Evolutionary conservation across 2,888 invertebrate species (phyloP).

Genomic region (Euproctis similis): DNA sequence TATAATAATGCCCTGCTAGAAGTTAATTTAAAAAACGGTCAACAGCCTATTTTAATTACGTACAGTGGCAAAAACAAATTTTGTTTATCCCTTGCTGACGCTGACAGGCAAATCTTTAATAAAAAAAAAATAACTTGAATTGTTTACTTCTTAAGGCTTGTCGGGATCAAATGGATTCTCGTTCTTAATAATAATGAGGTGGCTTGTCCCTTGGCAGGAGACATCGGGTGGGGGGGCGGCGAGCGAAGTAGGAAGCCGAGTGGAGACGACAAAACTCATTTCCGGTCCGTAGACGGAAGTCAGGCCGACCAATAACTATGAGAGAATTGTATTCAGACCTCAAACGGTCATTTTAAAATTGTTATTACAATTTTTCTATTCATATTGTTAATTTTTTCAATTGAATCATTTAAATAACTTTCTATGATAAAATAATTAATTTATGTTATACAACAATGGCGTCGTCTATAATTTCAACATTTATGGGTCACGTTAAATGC

Average conservation of each 20-base stretch:
- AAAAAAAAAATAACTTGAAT: conserved; percentile 9
- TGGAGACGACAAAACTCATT: conserved; percentile 60
- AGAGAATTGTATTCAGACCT: conserved; percentile 57
- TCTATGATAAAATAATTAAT: too few species aligned
- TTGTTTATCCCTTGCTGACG: conserved; percentile 25
- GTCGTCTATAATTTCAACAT: too few species aligned
- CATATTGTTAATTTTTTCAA: too few species aligned
- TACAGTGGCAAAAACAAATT: too few species aligned
- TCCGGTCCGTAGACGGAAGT: conserved; percentile 61
- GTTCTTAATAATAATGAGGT: conserved; percentile 55
- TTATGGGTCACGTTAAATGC: too few species aligned
- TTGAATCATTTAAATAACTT: too few species aligned
- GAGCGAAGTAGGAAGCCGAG: conserved; percentile 30
- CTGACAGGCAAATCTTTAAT: conserved; percentile 8
- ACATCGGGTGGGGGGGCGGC: conserved; percentile 21
- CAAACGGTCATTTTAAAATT: conserved; percentile 51
- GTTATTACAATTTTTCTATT: too few species aligned
- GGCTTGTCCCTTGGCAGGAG: conserved; percentile 36
- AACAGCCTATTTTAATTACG: too few species aligned
- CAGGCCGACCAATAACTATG: conserved; percentile 55
- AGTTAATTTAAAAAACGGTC: too few species aligned
- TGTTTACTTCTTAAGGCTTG: conserved; percentile 26
- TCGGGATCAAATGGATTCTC: conserved; percentile 40
- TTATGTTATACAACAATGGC: too few species aligned
- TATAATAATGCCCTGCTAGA: too few species aligned